Base-by-base conservation (phyloP, 64 coral and sea anemone species). In the Montipora capricornis region DNA sequence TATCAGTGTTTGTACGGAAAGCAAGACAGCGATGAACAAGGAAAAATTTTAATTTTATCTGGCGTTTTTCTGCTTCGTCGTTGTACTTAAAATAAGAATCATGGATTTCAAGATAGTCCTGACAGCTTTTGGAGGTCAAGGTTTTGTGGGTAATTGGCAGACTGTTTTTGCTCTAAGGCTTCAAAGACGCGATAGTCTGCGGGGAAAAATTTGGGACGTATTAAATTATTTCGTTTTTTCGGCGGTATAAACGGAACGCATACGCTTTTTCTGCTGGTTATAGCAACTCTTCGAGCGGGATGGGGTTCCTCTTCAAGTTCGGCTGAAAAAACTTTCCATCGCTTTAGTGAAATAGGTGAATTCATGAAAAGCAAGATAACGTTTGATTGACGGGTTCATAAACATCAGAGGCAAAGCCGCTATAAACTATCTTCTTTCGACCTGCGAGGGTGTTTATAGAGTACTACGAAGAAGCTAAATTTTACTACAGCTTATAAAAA, bases 401-500 rank as follows among this genome's bases (percentile, higher is more conserved):
- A 5, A 70, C 46, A 49, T 86, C 19, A 49, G 20, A 86, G 44
- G 44, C 6, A n/a, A 86, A 86, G 82, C 82, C 82, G 82, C 62
- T 64, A 6, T 83, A 68, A 67, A 83, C 15, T 15, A 45, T 66
- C 24, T 84, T 70, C 44, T 67, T 84, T 44, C 2, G 26, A 4
- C 45, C 4, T 64, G 11, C 12, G 57, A 15, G 3, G 5, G 19
- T 16, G 20, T 16, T 49, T 10, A 22, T 17, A 20, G 45, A 20
- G 47, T 20, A 50, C 46, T 17, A 7, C 37, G 37, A 37, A 37
- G 37, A 37, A 37, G 37, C 44, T 77, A 14, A 8, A 57, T 57
- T 57, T 57, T 57, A 5, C 49, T 50, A 47, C 47, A 78, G 76
- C 76, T 78, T 15, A 3, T 22, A 71, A 71, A 19, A 20, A 71